phyloP scores from a whole-genome alignment of 2,797 vertebrate species.

The Emys orbicularis region DNA sequence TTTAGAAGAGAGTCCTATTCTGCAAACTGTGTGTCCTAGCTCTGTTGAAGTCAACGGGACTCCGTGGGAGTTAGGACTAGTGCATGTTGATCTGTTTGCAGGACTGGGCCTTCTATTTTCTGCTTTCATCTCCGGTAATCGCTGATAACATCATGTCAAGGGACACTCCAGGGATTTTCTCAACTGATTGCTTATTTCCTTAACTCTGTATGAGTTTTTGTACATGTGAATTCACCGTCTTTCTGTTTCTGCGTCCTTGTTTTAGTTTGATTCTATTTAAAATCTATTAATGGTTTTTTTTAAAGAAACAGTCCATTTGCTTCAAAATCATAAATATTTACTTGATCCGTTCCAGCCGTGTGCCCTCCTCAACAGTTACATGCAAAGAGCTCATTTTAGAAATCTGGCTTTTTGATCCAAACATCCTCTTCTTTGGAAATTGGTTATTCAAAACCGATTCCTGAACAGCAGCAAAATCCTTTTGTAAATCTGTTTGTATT shows the following conservation, averaged over 20 bases:
- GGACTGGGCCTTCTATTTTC: neutral
- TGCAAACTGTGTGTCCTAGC: neutral
- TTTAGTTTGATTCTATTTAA: slow-evolving; percentile 28
- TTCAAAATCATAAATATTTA: neutral
- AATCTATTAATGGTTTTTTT: neutral
- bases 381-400: neutral
- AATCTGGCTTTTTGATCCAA: neutral
- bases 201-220: neutral
- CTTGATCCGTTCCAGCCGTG: neutral
- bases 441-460: accelerated
- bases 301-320: neutral
- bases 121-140: neutral
- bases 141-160: neutral
- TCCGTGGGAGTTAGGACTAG: neutral
- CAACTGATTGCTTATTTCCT: neutral
- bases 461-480: neutral
- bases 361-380: neutral
- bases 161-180: neutral
- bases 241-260: neutral
- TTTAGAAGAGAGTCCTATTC: neutral
- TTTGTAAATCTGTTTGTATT: neutral
- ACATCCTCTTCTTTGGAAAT: neutral
- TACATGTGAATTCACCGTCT: neutral
- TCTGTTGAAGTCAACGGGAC: neutral
- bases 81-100: neutral